Conservation (phyloP, 2,888 invertebrate genomes). For the Cinara cedri region DNA sequence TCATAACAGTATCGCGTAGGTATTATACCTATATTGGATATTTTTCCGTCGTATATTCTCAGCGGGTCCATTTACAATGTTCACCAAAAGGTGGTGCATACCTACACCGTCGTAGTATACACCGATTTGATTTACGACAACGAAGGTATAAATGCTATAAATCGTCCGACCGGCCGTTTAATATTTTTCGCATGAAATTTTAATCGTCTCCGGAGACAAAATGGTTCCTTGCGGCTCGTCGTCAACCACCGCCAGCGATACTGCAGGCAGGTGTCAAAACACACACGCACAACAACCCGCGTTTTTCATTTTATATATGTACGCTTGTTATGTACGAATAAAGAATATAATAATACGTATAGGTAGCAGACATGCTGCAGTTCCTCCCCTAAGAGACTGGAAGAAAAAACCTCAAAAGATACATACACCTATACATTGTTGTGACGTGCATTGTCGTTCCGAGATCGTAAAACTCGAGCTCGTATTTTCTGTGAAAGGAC, state of each 20-base stretch:
- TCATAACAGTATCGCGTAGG: too few species aligned
- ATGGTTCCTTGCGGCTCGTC: background rate
- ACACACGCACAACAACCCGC: background rate
- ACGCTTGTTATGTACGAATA: background rate
- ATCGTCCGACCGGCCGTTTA: too few species aligned
- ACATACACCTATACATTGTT: background rate
- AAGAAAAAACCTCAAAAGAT: too few species aligned
- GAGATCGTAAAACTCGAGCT: slow-evolving; percentile 13
- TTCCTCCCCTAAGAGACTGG: too few species aligned
- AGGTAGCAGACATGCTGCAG: background rate
- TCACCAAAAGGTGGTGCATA: too few species aligned
- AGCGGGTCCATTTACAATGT: too few species aligned
- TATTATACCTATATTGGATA: too few species aligned
- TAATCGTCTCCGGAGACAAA: background rate
- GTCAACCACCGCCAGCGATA: background rate
- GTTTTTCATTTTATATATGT: background rate
- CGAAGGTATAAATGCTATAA: background rate
- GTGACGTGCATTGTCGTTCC: slow-evolving; percentile 27
- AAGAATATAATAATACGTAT: background rate
- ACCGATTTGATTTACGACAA: too few species aligned
- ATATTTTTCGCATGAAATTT: background rate
- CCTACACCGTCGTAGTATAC: too few species aligned
- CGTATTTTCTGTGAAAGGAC: background rate
- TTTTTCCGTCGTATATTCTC: too few species aligned
- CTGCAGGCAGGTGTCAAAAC: slow-evolving; percentile 35